Conservation (phyloP, 37 sponge, comb jelly and placozoan genomes). For the Lycopodina hypogea region DNA sequence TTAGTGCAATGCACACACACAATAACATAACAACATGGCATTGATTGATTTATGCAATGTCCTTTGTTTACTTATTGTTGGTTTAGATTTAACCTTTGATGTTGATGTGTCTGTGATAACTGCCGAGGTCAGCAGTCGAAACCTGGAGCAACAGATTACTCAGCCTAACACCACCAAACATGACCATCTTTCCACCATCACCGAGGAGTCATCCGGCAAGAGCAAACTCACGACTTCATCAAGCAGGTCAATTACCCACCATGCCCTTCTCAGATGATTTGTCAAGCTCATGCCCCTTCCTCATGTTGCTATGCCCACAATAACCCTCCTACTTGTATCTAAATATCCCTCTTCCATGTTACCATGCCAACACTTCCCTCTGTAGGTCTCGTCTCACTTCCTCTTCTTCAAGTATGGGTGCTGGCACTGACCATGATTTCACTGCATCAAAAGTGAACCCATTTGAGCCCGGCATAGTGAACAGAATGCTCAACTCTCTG, state of each 20-base stretch:
- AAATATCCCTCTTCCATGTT: no score
- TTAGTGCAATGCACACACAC: no score
- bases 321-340: no score
- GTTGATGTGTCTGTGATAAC: constrained; percentile 16
- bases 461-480: constrained; percentile 28
- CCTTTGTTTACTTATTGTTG: no score
- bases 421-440: neutral
- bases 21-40: no score
- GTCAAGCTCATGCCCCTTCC: no score
- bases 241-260: neutral
- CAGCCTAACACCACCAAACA: no score
- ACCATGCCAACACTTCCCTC: no score
- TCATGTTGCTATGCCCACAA: no score
- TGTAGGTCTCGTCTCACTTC: neutral
- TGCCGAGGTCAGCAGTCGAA: neutral
- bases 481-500: constrained; percentile 41
- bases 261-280: no score
- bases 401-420: no score
- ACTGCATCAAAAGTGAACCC: constrained; percentile 13
- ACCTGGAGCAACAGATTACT: neutral
- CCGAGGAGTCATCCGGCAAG: constrained; percentile 30
- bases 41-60: no score
- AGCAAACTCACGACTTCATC: neutral
- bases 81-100: constrained; percentile 20
- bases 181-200: constrained; percentile 29